phyloP scores from a whole-genome alignment of 2,888 invertebrate species.

The Allophyes oxyacanthae region DNA sequence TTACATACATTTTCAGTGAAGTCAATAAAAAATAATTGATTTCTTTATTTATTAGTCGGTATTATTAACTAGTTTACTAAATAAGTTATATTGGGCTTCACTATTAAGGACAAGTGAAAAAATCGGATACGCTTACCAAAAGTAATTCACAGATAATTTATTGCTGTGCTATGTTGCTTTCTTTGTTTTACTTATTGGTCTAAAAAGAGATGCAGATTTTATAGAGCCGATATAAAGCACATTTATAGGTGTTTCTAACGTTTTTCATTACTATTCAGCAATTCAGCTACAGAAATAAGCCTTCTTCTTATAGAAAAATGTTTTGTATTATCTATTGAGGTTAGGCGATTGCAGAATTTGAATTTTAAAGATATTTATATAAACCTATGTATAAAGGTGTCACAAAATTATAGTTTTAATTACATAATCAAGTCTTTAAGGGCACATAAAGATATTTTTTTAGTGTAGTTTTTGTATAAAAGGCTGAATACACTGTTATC shows the following conservation, averaged over 20 bases:
- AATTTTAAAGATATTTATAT: no score
- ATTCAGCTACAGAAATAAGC: no score
- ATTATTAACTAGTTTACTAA: slow-evolving; percentile 14
- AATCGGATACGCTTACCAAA: slow-evolving; percentile 51
- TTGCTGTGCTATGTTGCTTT: slow-evolving; percentile 40
- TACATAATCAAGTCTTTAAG: no score
- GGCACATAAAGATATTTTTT: no score
- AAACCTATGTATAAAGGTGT: no score
- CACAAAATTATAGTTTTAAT: no score
- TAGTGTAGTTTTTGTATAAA: neutral
- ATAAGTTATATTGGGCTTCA: slow-evolving; percentile 18
- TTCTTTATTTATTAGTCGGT: neutral
- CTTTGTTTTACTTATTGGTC: slow-evolving; percentile 18
- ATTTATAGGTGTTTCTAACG: neutral
- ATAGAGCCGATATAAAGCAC: neutral
- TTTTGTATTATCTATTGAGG: no score
- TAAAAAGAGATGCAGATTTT: slow-evolving; percentile 29
- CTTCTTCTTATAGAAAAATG: no score
- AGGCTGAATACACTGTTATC: slow-evolving; percentile 36
- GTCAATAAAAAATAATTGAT: neutral
- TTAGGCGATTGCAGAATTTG: no score
- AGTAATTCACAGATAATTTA: slow-evolving; percentile 55
- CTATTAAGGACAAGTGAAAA: slow-evolving; percentile 41
- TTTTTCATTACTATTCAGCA: no score
- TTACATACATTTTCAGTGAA: no score